A percentile compares a stretch with the other conserved stretches of the same genome.
Evolutionary conservation across 2,113 vertebrate species (phyloP).

Genomic region (Plotosus lineatus): DNA sequence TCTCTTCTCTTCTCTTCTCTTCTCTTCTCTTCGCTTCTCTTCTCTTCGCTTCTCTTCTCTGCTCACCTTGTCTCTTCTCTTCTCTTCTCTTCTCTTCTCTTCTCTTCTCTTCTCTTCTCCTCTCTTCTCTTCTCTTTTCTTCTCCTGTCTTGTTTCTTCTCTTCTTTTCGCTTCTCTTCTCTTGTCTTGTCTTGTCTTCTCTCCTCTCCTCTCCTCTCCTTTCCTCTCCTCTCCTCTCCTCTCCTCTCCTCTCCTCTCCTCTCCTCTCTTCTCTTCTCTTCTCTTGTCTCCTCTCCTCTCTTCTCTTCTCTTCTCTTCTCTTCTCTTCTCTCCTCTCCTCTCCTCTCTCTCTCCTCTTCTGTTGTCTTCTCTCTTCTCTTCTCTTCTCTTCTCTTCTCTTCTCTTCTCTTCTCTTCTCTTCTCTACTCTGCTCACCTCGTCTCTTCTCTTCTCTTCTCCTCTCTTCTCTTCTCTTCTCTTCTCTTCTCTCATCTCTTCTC

Average conservation of each 20-base stretch:
- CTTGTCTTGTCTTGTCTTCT: background rate
- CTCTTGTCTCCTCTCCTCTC: background rate
- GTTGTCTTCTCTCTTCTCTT: no score
- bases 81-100: background rate
- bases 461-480: background rate
- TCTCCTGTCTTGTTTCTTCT: no score
- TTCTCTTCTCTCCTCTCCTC: background rate
- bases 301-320: background rate
- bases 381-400: background rate
- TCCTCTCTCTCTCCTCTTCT: no score
- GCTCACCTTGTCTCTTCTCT: slow-evolving; percentile 30
- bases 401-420: background rate
- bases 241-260: background rate
- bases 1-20: slow-evolving; percentile 28
- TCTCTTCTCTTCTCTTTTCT: background rate
- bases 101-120: background rate
- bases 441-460: background rate
- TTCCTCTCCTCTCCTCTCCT: background rate
- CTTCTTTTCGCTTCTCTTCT: background rate
- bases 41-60: slow-evolving; percentile 19
- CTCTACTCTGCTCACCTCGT: no score
- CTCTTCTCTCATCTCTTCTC: background rate
- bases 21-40: background rate
- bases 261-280: background rate
- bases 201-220: background rate